phyloP scores from a whole-genome alignment of 2,888 invertebrate species.

The Heteropelma amictum region DNA sequence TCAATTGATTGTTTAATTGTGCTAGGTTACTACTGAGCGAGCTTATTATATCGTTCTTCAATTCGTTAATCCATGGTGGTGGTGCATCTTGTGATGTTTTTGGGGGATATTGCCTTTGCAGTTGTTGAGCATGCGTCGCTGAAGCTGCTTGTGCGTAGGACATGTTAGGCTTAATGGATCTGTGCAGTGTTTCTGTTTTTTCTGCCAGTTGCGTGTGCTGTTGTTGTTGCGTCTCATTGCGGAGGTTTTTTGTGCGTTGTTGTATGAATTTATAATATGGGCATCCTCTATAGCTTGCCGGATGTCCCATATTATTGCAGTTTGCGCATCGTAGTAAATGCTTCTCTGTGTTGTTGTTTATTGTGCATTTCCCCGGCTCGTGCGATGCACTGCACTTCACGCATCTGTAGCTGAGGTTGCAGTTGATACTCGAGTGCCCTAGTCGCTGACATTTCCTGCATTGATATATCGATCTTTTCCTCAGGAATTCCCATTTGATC shows the following conservation, averaged over 20 bases:
- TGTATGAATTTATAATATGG: conserved; percentile 18
- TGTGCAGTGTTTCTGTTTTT: too few species aligned
- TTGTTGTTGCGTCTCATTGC: neutral
- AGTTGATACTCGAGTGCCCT: conserved; percentile 19
- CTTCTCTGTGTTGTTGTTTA: neutral
- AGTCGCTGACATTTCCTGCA: conserved; percentile 23
- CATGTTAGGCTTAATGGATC: too few species aligned
- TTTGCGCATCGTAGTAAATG: conserved; percentile 12
- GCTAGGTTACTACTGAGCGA: too few species aligned
- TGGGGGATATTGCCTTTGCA: neutral
- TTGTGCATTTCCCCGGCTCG: conserved; percentile 12
- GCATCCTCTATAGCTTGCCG: conserved; percentile 37
- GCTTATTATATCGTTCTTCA: too few species aligned
- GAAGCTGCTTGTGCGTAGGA: too few species aligned
- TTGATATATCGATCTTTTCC: conserved; percentile 11
- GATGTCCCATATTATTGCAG: conserved; percentile 23
- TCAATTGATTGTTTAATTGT: too few species aligned
- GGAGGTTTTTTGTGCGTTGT: neutral
- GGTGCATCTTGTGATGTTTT: neutral
- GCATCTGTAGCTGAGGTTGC: conserved; percentile 13
- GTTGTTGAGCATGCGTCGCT: too few species aligned
- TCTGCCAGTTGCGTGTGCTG: too few species aligned
- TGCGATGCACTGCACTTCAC: conserved; percentile 25
- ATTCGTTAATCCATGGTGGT: neutral
- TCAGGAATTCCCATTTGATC: conserved; percentile 20